Evolutionary conservation across 2,113 vertebrate genomes (phyloP).

Genomic region (Cyphotilapia sp.): DNA sequence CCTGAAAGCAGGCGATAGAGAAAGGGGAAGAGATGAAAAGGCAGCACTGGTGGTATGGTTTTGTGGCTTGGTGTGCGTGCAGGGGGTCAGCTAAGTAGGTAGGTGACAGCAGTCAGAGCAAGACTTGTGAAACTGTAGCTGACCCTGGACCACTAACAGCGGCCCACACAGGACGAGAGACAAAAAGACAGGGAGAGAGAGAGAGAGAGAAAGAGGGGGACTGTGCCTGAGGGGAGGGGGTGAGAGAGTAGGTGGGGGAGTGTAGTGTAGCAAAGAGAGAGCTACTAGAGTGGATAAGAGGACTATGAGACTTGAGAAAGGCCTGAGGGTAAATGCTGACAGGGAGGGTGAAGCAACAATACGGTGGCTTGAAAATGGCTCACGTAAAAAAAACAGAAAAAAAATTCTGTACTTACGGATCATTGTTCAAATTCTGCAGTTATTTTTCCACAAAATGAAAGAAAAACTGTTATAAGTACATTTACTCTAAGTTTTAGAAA

Average conservation of each 20-base stretch:
- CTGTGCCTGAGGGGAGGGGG: background rate
- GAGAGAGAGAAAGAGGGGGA: background rate
- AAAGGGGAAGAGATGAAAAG: background rate
- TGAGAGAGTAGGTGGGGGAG: background rate
- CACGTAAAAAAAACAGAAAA: background rate
- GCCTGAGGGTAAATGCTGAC: constrained; percentile 2
- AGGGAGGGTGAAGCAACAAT: constrained; percentile 29
- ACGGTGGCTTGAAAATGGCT: background rate
- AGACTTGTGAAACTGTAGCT: constrained; percentile 73
- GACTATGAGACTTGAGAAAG: background rate
- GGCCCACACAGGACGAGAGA: constrained; percentile 55
- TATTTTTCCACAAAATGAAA: background rate
- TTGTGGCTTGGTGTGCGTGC: background rate
- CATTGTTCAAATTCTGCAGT: background rate
- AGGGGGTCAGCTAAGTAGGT: background rate
- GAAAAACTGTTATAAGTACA: background rate
- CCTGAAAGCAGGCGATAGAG: background rate
- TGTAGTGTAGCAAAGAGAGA: background rate
- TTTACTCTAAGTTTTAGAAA: background rate
- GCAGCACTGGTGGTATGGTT: background rate
- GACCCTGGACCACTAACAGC: constrained; percentile 34
- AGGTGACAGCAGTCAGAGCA: constrained; percentile 71
- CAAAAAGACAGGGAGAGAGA: background rate
- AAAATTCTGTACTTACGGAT: rapidly evolving
- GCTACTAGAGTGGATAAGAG: background rate